These are phyloP conservation scores for Heterocephalus glaber DNA, from an alignment of 2,113 vertebrate species.

Conservation along the genomic window DNA sequence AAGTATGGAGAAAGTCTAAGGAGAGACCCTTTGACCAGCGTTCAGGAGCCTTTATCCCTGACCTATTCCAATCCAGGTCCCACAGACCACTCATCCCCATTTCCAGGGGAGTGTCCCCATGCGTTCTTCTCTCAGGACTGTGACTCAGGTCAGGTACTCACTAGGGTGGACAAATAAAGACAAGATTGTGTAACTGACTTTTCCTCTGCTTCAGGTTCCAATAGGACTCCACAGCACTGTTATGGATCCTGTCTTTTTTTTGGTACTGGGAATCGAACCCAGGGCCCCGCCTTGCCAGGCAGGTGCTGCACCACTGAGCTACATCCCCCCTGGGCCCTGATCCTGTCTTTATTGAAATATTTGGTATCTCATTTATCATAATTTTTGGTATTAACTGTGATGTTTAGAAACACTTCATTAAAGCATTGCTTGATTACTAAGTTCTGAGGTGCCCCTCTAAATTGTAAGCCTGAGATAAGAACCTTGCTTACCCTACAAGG, in stretches of 20 bases:
- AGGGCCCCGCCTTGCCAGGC: too few species aligned
- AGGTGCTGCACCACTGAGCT: too few species aligned
- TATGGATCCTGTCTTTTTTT: too few species aligned
- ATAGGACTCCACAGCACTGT: background rate
- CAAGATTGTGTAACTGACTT: background rate
- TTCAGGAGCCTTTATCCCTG: too few species aligned
- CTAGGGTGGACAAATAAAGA: background rate
- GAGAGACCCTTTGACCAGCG: background rate
- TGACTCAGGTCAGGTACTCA: background rate
- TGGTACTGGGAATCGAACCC: too few species aligned
- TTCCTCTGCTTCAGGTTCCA: background rate
- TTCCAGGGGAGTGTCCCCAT: fast-evolving
- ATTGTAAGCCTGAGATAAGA: background rate
- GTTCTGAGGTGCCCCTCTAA: background rate
- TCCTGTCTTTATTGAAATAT: background rate
- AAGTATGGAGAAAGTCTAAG: background rate
- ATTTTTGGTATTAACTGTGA: background rate
- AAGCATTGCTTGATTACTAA: background rate
- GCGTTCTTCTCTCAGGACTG: background rate
- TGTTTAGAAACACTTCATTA: background rate
- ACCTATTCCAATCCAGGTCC: background rate
- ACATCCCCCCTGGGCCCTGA: too few species aligned
- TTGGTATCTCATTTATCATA: background rate
- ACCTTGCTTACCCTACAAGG: background rate
- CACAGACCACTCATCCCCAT: background rate